phyloP scores from a whole-genome alignment of 2,888 invertebrate genomes.

The Meliscaeva auricollis region DNA sequence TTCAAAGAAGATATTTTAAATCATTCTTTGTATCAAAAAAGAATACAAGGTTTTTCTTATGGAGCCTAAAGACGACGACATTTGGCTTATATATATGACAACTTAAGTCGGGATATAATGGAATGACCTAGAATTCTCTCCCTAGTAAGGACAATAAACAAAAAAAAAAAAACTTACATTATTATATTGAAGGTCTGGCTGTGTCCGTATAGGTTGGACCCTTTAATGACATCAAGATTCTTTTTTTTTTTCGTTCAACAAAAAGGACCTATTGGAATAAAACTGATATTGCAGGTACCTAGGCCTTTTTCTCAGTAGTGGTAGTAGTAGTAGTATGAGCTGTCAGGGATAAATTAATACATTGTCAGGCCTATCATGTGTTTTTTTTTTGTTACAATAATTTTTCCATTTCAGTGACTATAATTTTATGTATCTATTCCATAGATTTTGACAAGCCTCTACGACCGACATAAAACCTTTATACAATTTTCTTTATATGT shows the following conservation, averaged over 20 bases:
- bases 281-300: slow-evolving; percentile 26
- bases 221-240: slow-evolving; percentile 23
- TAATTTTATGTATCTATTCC: slow-evolving; percentile 43
- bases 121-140: slow-evolving; percentile 21
- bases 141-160: slow-evolving; percentile 18
- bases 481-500: no score
- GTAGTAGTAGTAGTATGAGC: neutral
- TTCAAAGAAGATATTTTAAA: slow-evolving; percentile 31
- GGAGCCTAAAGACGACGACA: slow-evolving; percentile 6
- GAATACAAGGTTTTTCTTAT: slow-evolving; percentile 6
- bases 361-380: slow-evolving; percentile 40
- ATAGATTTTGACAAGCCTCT: slow-evolving; percentile 23
- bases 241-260: neutral
- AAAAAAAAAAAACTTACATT: neutral
- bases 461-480: neutral
- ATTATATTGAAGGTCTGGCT: slow-evolving; percentile 1
- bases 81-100: slow-evolving; percentile 12
- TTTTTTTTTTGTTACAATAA: slow-evolving; percentile 30
- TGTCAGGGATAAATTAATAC: slow-evolving; percentile 38
- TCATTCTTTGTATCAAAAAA: slow-evolving; percentile 4
- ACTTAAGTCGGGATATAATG: neutral
- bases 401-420: slow-evolving; percentile 34
- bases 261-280: slow-evolving; percentile 10
- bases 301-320: neutral
- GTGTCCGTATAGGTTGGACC: slow-evolving; percentile 5